phyloP scores from a whole-genome alignment of 1,140 invertebrate genomes.

The Pinna nobilis region DNA sequence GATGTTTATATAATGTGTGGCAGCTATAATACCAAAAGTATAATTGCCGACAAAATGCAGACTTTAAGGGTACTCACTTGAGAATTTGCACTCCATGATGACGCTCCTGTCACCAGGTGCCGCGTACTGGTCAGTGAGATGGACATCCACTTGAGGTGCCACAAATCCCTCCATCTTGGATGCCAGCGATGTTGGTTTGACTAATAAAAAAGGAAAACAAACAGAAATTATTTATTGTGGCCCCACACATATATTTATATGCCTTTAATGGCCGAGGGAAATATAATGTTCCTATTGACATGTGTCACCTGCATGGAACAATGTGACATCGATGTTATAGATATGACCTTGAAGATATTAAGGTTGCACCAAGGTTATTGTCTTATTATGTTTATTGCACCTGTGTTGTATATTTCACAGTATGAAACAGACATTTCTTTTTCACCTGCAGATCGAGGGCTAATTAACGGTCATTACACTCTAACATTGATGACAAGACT shows the following conservation, averaged over 20 bases:
- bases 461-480: too few relatives aligned
- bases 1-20: neutral
- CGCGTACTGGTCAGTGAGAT: constrained; percentile 54
- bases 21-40: neutral
- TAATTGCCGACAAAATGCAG: neutral
- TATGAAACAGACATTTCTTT: too few relatives aligned
- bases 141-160: constrained; percentile 50
- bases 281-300: too few relatives aligned
- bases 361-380: too few relatives aligned
- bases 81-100: constrained; percentile 55
- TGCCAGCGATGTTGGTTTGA: constrained; percentile 46
- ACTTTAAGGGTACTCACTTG: constrained; percentile 48
- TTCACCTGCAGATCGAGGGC: too few relatives aligned
- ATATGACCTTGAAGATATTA: too few relatives aligned
- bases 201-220: constrained; percentile 41
- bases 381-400: too few relatives aligned
- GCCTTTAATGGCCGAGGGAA: neutral
- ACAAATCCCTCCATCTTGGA: constrained; percentile 45
- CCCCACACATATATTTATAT: neutral
- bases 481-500: too few relatives aligned
- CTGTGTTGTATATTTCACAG: too few relatives aligned
- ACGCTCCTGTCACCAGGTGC: constrained; percentile 54
- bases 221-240: neutral
- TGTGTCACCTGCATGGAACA: too few relatives aligned
- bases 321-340: too few relatives aligned